Conservation (phyloP, 2,888 invertebrate species). For the Chironomus riparius region DNA sequence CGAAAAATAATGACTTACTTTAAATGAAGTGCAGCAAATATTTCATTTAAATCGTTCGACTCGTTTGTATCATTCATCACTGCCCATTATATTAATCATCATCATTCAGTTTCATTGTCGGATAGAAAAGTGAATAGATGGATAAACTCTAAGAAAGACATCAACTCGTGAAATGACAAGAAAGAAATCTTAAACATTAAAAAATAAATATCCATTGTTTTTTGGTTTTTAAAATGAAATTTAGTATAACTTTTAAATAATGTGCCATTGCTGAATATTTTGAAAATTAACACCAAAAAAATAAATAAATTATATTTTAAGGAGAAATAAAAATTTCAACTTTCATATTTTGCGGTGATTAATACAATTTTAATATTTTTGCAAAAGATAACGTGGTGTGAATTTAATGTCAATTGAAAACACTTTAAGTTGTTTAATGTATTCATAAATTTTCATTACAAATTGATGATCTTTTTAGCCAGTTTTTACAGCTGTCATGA, state of each 20-base stretch:
- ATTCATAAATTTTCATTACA: too few relatives aligned
- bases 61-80: constrained; percentile 3
- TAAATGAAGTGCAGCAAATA: constrained; percentile 1
- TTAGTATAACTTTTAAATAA: too few relatives aligned
- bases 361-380: neutral
- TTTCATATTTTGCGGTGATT: neutral
- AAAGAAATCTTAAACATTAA: neutral
- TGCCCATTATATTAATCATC: neutral
- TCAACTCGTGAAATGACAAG: neutral
- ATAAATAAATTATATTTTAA: too few relatives aligned
- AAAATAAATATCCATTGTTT: too few relatives aligned
- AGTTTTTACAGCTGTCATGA: too few relatives aligned
- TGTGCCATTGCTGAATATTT: too few relatives aligned
- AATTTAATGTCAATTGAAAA: neutral
- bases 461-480: too few relatives aligned
- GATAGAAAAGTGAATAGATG: neutral
- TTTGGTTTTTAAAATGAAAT: too few relatives aligned
- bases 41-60: too few relatives aligned
- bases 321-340: too few relatives aligned
- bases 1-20: constrained; percentile 1
- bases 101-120: neutral
- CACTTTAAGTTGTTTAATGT: too few relatives aligned
- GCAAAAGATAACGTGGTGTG: neutral
- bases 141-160: neutral
- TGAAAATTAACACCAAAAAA: too few relatives aligned